These are phyloP conservation scores for Odontothrips loti DNA, from an alignment of 2,888 invertebrate genomes.

Conservation along the genomic window DNA sequence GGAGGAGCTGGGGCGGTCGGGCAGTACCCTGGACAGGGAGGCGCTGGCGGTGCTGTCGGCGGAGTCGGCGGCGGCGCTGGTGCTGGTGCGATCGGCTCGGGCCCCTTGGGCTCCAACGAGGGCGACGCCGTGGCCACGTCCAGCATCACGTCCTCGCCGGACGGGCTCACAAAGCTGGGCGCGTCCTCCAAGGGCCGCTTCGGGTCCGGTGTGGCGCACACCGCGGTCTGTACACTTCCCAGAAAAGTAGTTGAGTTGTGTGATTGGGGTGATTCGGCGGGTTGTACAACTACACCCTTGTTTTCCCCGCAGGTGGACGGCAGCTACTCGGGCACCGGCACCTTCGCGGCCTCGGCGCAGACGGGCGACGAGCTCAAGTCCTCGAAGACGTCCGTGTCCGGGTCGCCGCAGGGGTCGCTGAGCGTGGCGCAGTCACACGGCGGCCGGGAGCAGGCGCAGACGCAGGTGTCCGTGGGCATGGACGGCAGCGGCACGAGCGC, in stretches of 20 bases:
- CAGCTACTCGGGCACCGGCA: constrained; percentile 69
- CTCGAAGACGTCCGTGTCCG: constrained; percentile 60
- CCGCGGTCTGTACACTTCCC: not conserved
- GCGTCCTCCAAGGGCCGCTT: constrained; percentile 4
- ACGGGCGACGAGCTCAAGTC: constrained; percentile 52
- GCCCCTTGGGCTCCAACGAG: not conserved
- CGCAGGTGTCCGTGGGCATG: constrained; percentile 68
- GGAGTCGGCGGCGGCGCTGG: not conserved
- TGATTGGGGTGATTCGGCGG: too few relatives aligned
- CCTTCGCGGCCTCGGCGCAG: constrained; percentile 62
- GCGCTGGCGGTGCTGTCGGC: not conserved
- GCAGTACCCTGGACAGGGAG: not conserved
- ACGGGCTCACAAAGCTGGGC: not conserved
- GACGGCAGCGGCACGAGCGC: constrained; percentile 73
- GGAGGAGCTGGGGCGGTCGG: not conserved
- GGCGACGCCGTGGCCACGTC: constrained; percentile 5
- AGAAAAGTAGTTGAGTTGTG: too few relatives aligned
- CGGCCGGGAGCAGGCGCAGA: constrained; percentile 69
- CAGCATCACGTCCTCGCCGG: not conserved
- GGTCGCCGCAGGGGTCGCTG: constrained; percentile 54
- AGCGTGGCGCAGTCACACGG: constrained; percentile 73
- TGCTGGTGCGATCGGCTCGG: not conserved
- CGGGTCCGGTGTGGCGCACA: not conserved
- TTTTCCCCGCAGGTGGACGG: constrained; percentile 64
- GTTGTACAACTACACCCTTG: too few relatives aligned